Percentiles rank a stretch among this genome's conserved stretches.
Conservation (phyloP, 2,888 invertebrate species). For the Apamea sordens region DNA sequence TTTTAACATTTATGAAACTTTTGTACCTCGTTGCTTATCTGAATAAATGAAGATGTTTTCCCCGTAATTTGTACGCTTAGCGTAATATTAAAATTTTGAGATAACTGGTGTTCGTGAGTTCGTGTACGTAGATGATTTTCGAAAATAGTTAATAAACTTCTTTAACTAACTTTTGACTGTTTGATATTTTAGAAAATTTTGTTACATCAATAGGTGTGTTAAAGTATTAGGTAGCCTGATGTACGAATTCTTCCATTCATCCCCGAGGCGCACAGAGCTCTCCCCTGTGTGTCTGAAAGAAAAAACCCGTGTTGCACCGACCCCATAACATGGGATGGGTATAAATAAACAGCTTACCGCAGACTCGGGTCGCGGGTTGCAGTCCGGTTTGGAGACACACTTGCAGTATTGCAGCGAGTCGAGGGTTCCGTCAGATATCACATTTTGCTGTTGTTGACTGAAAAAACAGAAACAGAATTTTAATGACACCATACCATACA, state of each 20-base stretch:
- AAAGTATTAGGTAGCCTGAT: too few relatives aligned
- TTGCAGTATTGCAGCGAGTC: constrained; percentile 82
- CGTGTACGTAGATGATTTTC: too few relatives aligned
- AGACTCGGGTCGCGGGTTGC: constrained; percentile 74
- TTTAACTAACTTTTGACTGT: too few relatives aligned
- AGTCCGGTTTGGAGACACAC: constrained; percentile 78
- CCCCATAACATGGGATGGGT: not conserved
- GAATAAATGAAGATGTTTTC: too few relatives aligned
- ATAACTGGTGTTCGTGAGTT: too few relatives aligned
- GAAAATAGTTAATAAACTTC: too few relatives aligned
- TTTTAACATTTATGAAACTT: too few relatives aligned
- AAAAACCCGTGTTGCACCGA: not conserved
- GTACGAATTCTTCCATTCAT: not conserved
- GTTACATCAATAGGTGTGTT: too few relatives aligned
- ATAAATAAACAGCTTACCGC: constrained; percentile 70
- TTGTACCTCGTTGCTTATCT: too few relatives aligned
- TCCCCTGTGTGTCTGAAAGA: not conserved
- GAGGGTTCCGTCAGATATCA: constrained; percentile 76
- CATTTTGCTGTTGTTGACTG: constrained; percentile 39
- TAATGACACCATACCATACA: not conserved
- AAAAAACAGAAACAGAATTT: not conserved
- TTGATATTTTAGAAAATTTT: too few relatives aligned
- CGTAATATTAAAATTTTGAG: too few relatives aligned
- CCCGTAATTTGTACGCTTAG: too few relatives aligned
- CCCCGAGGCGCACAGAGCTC: not conserved